These are phyloP conservation scores for Mizuhopecten yessoensis DNA, from an alignment of 1,140 invertebrate genomes.

Conservation along the genomic window DNA sequence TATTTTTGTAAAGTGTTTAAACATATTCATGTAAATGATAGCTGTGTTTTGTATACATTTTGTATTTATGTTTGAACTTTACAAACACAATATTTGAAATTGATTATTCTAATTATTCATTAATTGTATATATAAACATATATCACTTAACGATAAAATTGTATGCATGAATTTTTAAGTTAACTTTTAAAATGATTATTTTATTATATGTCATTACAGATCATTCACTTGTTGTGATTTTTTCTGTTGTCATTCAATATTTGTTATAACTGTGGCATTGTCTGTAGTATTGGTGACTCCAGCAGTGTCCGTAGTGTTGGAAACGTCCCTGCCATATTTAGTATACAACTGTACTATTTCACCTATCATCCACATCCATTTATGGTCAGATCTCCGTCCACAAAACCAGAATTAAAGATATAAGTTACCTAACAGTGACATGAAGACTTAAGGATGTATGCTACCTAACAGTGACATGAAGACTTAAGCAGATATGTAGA, in stretches of 20 bases:
- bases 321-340: background rate
- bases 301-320: background rate
- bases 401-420: background rate
- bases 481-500: too few species aligned
- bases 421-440: background rate
- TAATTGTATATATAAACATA: background rate
- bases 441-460: too few species aligned
- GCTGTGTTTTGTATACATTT: background rate
- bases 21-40: background rate
- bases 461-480: too few species aligned
- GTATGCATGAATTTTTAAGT: constrained; percentile 13
- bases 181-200: background rate
- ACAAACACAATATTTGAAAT: background rate
- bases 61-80: background rate
- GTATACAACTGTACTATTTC: background rate
- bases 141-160: background rate
- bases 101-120: background rate
- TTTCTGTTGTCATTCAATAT: background rate
- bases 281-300: background rate
- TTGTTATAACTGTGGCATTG: background rate
- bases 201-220: background rate
- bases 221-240: background rate
- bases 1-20: background rate
- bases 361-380: background rate
- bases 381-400: constrained; percentile 14